phyloP scores from a whole-genome alignment of 2,797 vertebrate species.

The Sarcophilus harrisii region DNA sequence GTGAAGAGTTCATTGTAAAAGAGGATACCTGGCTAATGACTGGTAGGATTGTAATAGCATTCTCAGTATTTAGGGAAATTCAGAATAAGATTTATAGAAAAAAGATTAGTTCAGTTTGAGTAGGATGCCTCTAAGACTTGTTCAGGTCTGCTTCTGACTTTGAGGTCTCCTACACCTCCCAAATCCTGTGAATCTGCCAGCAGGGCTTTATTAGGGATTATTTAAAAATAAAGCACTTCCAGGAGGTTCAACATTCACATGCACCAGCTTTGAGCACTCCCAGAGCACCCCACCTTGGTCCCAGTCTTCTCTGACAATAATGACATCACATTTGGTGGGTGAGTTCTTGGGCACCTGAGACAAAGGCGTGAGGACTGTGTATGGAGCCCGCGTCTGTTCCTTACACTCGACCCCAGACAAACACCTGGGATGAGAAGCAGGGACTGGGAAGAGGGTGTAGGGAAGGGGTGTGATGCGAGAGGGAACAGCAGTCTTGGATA shows the following conservation, averaged over 20 bases:
- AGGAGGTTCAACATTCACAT: background rate
- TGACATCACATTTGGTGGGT: background rate
- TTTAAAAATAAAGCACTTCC: background rate
- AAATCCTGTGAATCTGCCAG: background rate
- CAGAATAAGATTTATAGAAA: background rate
- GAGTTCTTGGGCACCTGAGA: background rate
- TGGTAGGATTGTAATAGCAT: background rate
- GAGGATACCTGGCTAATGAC: background rate
- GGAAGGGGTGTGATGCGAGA: background rate
- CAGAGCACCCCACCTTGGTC: background rate
- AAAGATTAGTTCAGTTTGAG: background rate
- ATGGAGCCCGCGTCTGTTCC: background rate
- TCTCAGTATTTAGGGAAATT: background rate
- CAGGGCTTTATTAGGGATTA: background rate
- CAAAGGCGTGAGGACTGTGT: background rate
- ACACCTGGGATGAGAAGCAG: background rate
- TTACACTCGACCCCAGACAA: background rate
- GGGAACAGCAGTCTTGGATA: conserved; percentile 2
- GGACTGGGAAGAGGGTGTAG: background rate
- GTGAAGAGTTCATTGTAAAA: background rate
- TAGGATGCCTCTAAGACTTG: background rate
- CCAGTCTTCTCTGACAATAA: background rate
- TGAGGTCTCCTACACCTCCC: background rate
- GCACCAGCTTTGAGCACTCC: background rate
- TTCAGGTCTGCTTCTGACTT: background rate